A percentile compares a stretch with the other conserved stretches of the same genome.
phyloP scores from a whole-genome alignment of 2,888 invertebrate species.

The Mimas tiliae region DNA sequence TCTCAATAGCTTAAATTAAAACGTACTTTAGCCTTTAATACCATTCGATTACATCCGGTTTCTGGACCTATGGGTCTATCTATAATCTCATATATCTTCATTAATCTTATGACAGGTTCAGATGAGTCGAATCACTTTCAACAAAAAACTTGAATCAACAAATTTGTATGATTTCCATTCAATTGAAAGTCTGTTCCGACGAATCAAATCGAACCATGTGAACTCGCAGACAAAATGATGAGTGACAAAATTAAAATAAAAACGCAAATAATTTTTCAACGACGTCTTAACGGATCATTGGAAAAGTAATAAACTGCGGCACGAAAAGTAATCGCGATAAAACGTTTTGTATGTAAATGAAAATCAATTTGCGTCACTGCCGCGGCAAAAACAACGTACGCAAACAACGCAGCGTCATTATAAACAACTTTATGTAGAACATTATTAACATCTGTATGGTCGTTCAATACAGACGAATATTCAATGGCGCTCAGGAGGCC shows the following conservation, averaged over 20 bases:
- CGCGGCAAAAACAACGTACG: slow-evolving; percentile 44
- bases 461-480: background rate
- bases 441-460: background rate
- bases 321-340: slow-evolving; percentile 61
- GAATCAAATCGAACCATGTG: background rate
- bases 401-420: slow-evolving; percentile 44
- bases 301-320: slow-evolving; percentile 57
- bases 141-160: no score
- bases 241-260: slow-evolving; percentile 35
- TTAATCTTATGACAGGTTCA: no score
- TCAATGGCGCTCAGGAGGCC: background rate
- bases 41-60: no score
- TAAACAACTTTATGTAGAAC: slow-evolving; percentile 10
- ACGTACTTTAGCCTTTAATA: no score
- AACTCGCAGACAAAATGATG: background rate
- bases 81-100: no score
- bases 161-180: no score
- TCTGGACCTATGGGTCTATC: no score
- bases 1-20: no score
- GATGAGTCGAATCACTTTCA: no score
- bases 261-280: slow-evolving; percentile 40
- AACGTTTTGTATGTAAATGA: slow-evolving; percentile 73
- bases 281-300: slow-evolving; percentile 58
- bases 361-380: slow-evolving; percentile 59
- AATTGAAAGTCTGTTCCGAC: no score